A percentile compares a stretch with the other conserved stretches of the same genome.
Conservation (phyloP, 2,113 vertebrate species). For the Ellobius talpinus region DNA sequence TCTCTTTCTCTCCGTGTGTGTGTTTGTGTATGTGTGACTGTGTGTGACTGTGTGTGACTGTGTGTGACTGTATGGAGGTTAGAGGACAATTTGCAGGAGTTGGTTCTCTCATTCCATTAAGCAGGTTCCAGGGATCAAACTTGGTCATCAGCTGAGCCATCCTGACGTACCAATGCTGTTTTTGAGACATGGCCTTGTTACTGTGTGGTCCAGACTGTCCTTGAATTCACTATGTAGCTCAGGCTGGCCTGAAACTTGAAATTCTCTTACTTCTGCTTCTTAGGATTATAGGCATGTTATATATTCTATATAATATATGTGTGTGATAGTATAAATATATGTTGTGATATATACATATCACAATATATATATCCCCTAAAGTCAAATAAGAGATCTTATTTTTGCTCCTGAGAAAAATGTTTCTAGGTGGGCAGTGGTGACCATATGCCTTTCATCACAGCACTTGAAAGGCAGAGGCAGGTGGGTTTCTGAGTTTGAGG, state of each 20-base stretch:
- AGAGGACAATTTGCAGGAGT: not conserved
- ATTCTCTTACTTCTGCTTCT: not conserved
- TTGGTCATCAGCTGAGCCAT: not conserved
- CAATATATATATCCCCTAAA: too few species aligned
- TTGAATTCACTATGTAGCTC: not conserved
- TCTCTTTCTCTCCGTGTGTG: not conserved
- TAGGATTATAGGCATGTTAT: not conserved
- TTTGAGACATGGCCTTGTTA: not conserved
- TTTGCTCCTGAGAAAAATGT: constrained; percentile 20
- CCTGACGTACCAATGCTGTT: not conserved
- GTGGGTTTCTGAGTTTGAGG: too few species aligned
- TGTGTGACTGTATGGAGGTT: not conserved
- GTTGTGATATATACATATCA: not conserved
- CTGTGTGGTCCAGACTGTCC: not conserved
- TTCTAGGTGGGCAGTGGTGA: too few species aligned
- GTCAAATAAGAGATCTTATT: constrained; percentile 14
- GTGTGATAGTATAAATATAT: not conserved
- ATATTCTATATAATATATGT: not conserved
- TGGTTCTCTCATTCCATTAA: not conserved
- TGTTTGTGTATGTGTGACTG: not conserved
- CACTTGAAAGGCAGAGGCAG: too few species aligned
- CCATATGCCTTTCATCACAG: too few species aligned
- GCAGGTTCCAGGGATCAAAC: not conserved
- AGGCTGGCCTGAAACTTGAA: not conserved
- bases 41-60: not conserved